These are phyloP conservation scores for Tiliqua scincoides DNA, from an alignment of 2,113 vertebrate species.

Conservation along the genomic window DNA sequence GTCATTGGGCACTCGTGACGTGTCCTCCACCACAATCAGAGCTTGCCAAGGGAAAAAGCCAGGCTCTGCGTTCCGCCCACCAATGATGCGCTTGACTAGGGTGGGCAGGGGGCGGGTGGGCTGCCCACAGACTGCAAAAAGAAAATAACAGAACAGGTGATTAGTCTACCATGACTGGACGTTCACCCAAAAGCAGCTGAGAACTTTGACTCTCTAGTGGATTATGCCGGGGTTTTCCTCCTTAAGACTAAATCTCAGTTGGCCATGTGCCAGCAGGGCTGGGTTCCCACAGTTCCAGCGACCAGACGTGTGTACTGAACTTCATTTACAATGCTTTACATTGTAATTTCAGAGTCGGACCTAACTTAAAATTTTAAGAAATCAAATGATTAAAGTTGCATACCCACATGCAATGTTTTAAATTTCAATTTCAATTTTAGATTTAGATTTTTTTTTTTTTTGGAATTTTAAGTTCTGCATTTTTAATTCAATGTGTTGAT, in stretches of 20 bases:
- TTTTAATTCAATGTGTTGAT: not conserved
- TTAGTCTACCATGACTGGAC: not conserved
- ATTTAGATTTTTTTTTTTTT: not conserved
- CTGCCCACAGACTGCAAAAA: conserved; percentile 80
- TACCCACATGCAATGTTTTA: not conserved
- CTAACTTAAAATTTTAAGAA: not conserved
- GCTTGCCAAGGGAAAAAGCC: conserved; percentile 97
- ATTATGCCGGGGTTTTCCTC: conserved; percentile 50
- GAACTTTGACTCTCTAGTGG: conserved; percentile 32
- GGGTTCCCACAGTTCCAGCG: not conserved
- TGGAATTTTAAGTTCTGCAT: not conserved
- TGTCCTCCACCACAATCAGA: conserved; percentile 91
- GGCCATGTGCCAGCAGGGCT: not conserved
- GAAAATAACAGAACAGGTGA: conserved; percentile 49
- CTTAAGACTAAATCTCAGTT: not conserved
- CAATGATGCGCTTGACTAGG: conserved; percentile 91
- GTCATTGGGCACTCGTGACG: conserved; percentile 87
- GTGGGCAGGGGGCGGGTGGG: conserved; percentile 79
- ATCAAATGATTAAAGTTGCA: too few species aligned
- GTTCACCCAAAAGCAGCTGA: not conserved
- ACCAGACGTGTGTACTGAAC: not conserved
- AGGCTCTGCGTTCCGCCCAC: conserved; percentile 81
- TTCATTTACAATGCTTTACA: not conserved
- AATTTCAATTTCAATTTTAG: not conserved
- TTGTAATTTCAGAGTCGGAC: too few species aligned